Evolutionary conservation across 2,888 invertebrate species (phyloP).

Genomic region (Rugalucina vietnamica): DNA sequence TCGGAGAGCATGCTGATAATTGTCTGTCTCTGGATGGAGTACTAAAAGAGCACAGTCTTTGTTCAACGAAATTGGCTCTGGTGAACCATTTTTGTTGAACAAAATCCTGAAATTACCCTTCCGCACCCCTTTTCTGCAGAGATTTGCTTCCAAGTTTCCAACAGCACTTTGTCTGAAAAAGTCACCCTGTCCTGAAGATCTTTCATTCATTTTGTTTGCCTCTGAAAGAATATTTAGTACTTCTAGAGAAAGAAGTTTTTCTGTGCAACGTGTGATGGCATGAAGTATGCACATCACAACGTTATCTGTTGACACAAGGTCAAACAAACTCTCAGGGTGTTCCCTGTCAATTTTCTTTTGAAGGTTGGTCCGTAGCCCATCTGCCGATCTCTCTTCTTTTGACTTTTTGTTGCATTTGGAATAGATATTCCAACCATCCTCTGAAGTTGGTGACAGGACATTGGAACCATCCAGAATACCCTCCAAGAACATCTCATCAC

Average conservation of each 20-base stretch:
- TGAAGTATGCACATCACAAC: not conserved
- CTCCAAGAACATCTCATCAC: slow-evolving; percentile 6
- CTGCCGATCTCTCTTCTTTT: not conserved
- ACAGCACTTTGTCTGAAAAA: not conserved
- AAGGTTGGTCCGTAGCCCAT: not conserved
- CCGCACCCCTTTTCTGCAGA: not conserved
- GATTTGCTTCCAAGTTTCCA: not conserved
- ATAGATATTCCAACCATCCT: slow-evolving; percentile 12
- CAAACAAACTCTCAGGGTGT: not conserved
- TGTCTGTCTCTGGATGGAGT: not conserved
- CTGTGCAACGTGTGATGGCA: not conserved
- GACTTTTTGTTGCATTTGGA: not conserved
- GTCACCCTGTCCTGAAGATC: not conserved
- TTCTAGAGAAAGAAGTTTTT: slow-evolving; percentile 5
- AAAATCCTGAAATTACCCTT: not conserved
- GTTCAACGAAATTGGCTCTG: slow-evolving; percentile 2
- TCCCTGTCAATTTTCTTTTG: not conserved
- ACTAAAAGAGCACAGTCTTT: slow-evolving; percentile 1
- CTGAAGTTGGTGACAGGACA: not conserved
- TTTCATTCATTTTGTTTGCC: not conserved
- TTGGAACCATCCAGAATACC: not conserved
- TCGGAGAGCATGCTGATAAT: not conserved
- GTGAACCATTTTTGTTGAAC: not conserved
- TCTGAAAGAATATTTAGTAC: not conserved
- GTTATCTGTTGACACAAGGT: not conserved